phyloP scores from a whole-genome alignment of 2,113 vertebrate species.

The Ceratotherium simum region DNA sequence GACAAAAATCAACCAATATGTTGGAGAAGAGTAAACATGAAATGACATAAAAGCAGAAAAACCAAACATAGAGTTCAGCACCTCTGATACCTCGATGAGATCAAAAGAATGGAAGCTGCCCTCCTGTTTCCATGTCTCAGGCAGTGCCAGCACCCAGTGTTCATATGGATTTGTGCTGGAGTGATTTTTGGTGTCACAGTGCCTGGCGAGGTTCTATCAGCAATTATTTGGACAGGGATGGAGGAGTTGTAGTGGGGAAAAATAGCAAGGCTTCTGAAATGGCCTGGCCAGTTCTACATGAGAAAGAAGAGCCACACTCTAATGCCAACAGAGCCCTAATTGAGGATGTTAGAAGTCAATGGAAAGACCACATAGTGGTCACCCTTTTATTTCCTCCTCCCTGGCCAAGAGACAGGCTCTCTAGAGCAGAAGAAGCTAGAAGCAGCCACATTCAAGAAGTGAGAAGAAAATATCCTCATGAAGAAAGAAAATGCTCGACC shows the following conservation, averaged over 20 bases:
- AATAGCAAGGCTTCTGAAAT: not conserved
- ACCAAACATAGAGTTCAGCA: not conserved
- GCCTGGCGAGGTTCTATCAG: not conserved
- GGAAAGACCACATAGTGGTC: not conserved
- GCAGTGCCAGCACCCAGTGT: too few relatives aligned
- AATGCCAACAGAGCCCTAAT: not conserved
- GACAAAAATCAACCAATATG: not conserved
- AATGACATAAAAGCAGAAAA: not conserved
- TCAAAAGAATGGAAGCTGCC: not conserved
- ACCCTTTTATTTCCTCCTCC: not conserved
- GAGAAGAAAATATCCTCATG: not conserved
- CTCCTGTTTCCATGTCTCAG: not conserved
- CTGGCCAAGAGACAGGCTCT: not conserved
- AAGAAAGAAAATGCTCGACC: not conserved
- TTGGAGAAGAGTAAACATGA: not conserved
- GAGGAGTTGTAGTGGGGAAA: not conserved
- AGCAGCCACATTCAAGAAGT: not conserved
- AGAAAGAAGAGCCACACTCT: not conserved
- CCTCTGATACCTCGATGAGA: not conserved
- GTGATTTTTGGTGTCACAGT: not conserved
- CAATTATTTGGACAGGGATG: not conserved
- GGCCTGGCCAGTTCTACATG: accelerated
- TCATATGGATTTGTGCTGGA: not conserved
- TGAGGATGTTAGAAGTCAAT: not conserved
- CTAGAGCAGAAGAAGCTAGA: not conserved